Base-by-base conservation (phyloP, 1,140 invertebrate species). In the Tetragonula clypearis region DNA sequence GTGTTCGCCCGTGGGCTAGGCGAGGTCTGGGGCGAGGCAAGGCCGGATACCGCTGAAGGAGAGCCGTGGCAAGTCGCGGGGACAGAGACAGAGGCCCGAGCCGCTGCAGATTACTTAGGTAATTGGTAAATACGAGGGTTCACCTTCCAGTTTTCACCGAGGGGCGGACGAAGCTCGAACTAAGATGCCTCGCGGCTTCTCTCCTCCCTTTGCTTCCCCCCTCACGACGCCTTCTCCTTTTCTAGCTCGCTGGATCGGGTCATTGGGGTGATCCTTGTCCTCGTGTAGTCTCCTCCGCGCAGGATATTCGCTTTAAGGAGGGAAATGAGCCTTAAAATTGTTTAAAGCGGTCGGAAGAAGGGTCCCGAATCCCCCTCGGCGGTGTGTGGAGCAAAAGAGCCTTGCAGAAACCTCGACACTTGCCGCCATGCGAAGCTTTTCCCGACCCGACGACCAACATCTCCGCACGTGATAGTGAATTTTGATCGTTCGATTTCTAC, bases 311-410 rank as follows among this genome's bases (percentile, higher is more conserved):
- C 93, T 94, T 94, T 94, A 94, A 94, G 91, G 90, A 93, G 92
- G 93, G 94, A 95, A 95, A 95, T 95, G 94, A 95, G 94, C 94
- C 94, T 94, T 95, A 95, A 95, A 95, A 95, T 95, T 95, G 94
- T 95, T 95, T 95, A 95, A 95, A 95, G 92, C 93, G 93, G 79
- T 92, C 90, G 93, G 91, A 93, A 93, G 92, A 80, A 93, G 92
- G 92, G 92, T 94, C 90, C 65, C 56, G 75, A 58, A 90, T 88
- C 6, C 87, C 83, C 90, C 79, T 84, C 55, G 80, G 87, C 66
- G 74, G 84, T 65, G 86, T 85, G 83, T 88, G 85, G 79, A 68
- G 66, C 74, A 80, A 86, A 49, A 85, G 30, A 30, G 82, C 86
- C 82, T 90, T 78, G 71, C 84, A 79, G 88, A 90, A 88, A 85